Conservation (phyloP, 1,140 invertebrate genomes). For the Diuraphis noxia region DNA sequence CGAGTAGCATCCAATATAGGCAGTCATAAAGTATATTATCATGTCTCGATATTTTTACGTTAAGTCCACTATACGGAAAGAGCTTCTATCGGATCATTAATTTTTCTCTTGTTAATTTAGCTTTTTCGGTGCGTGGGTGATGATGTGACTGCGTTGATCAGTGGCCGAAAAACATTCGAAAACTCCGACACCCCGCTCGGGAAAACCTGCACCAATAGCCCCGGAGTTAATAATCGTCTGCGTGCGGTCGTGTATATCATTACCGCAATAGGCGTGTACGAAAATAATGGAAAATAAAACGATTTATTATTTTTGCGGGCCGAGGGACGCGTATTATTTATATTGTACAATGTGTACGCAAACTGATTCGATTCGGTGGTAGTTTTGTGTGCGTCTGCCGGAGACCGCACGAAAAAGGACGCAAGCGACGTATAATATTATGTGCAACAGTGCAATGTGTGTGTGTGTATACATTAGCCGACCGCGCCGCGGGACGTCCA, state of each 20-base stretch:
- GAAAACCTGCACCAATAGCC: no score
- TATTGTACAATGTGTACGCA: neutral
- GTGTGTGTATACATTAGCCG: neutral
- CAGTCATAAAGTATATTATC: no score
- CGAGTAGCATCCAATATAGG: no score
- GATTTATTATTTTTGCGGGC: neutral
- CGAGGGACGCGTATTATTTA: neutral
- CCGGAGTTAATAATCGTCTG: neutral
- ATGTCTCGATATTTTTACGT: neutral
- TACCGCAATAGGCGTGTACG: neutral
- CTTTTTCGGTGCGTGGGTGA: neutral
- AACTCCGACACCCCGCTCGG: neutral
- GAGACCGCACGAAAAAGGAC: neutral
- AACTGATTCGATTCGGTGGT: constrained; percentile 31
- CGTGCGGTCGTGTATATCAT: neutral
- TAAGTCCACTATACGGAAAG: neutral
- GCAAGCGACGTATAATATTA: neutral
- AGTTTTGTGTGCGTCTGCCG: neutral
- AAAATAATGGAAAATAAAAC: neutral
- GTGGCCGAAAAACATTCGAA: neutral
- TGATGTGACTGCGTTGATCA: no score
- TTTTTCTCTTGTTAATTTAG: neutral
- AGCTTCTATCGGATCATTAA: neutral
- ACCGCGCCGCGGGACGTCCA: neutral
- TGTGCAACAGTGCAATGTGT: neutral